A percentile compares a stretch with the other conserved stretches of the same genome.
These are phyloP conservation scores for Sarcophaga variegata DNA, from an alignment of 2,888 invertebrate species.

Conservation along the genomic window DNA sequence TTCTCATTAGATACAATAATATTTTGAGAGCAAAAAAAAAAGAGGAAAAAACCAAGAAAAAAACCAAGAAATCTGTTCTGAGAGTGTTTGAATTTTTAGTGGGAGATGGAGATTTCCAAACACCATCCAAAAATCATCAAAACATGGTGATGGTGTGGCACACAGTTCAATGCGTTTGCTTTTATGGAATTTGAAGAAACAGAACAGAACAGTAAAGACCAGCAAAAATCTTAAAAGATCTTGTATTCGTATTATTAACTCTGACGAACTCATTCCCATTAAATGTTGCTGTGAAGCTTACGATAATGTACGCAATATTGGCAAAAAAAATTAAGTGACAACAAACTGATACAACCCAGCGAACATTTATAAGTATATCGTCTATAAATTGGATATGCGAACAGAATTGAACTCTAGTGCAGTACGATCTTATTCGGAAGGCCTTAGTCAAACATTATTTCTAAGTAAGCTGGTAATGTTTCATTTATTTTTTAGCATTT, in stretches of 20 bases:
- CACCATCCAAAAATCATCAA: constrained; percentile 17
- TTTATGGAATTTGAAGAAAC: constrained; percentile 17
- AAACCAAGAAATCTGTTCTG: background rate
- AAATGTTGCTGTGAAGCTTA: constrained; percentile 42
- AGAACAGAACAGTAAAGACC: background rate
- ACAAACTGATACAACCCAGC: constrained; percentile 21
- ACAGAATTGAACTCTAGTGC: too few relatives aligned
- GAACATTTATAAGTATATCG: background rate
- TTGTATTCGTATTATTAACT: constrained; percentile 48
- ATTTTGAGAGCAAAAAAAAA: too few relatives aligned
- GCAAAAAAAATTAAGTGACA: constrained; percentile 27
- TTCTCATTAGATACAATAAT: constrained; percentile 40
- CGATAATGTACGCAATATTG: constrained; percentile 4
- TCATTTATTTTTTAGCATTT: too few relatives aligned
- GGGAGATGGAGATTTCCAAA: constrained; percentile 57
- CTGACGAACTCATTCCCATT: constrained; percentile 65
- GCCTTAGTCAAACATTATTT: too few relatives aligned
- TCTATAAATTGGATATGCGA: background rate
- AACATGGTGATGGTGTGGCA: constrained; percentile 4
- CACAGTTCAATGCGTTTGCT: constrained; percentile 5
- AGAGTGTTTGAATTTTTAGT: constrained; percentile 21
- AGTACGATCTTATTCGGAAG: too few relatives aligned
- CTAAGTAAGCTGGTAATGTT: too few relatives aligned
- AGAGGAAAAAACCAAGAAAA: background rate
- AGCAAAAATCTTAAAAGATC: constrained; percentile 26